Evolutionary conservation across 2,888 invertebrate species (phyloP).

Genomic region (Neoscelio sp.): DNA sequence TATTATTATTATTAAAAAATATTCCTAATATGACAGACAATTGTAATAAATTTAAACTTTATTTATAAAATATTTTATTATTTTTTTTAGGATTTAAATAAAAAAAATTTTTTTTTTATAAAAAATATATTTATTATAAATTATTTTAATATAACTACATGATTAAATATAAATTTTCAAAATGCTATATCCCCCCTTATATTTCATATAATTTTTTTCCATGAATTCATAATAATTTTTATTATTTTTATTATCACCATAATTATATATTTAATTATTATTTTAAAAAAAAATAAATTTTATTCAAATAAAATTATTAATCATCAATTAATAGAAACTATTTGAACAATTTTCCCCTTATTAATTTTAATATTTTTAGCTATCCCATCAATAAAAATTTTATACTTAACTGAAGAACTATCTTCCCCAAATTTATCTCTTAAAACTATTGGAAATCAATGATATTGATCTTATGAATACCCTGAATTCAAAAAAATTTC

Average conservation of each 20-base stretch:
- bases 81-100: constrained; percentile 86
- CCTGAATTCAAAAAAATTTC: constrained; percentile 85
- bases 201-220: constrained; percentile 88
- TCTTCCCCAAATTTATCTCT: constrained; percentile 85
- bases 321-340: constrained; percentile 86
- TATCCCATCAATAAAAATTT: constrained; percentile 85
- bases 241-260: constrained; percentile 86
- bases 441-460: constrained; percentile 87
- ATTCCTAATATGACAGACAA: constrained; percentile 86
- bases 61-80: constrained; percentile 85
- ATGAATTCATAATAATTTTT: constrained; percentile 86
- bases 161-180: constrained; percentile 82
- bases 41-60: constrained; percentile 88
- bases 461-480: constrained; percentile 88
- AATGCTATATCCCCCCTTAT: constrained; percentile 86
- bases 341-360: constrained; percentile 87
- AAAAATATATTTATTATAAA: too few relatives aligned
- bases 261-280: constrained; percentile 85
- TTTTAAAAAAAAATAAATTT: constrained; percentile 85
- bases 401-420: constrained; percentile 87
- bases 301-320: constrained; percentile 85
- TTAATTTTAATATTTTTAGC: constrained; percentile 87
- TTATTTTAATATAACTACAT: too few relatives aligned
- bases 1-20: too few relatives aligned
- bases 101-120: too few relatives aligned